Base-by-base conservation (phyloP, 2,888 invertebrate genomes). In the Campopleginae sp. region DNA sequence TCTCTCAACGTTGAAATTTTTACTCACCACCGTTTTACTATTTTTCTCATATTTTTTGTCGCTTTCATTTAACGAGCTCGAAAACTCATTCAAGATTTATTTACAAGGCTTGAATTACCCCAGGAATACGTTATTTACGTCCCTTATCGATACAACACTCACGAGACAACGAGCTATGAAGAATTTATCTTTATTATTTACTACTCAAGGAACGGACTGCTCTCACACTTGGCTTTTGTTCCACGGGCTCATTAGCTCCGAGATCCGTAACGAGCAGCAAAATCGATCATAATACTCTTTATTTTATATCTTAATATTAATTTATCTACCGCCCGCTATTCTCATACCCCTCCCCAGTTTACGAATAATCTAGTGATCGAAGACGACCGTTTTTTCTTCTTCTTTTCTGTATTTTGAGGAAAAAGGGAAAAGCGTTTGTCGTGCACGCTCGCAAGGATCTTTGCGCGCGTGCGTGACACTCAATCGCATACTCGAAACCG, bases 221-320 rank as follows among this genome's bases (percentile, higher is more conserved):
- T 87, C 82, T 86, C 74, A 84, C 85, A 66, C 66, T 74, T 88
- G 80, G 87, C 89, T 89, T 90, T 91, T 91, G 89, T 90, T 90
- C 91, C 91, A 90, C 91, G 91, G 91, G 91, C 90, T 90, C 85
- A 88, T 85, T 89, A 90, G 89, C 90, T 90, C 88, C 85, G 85
- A 87, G 87, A 85, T 87, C 66, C 71, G 68, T 72, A 80, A 71
- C 33, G 63, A 68, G 68, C 31, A 68, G 38, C 63, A 66, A 80
- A 61, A 63, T 46, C 14, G 48, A 75, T 88, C 89, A 88, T 89
- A 89, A 90, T 90, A 89, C 89, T 90, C 88, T 88, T 88, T 87
- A 46, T 68, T 68, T 68, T 42, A 66, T 87, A 84, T 86, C 85
- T 89, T 58, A 86, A 87, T 86, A 85, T 58, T 76, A 70, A 51